Percentiles rank a stretch among this genome's conserved stretches.
phyloP scores from a whole-genome alignment of 2,113 vertebrate species.

The Zosterops lateralis region DNA sequence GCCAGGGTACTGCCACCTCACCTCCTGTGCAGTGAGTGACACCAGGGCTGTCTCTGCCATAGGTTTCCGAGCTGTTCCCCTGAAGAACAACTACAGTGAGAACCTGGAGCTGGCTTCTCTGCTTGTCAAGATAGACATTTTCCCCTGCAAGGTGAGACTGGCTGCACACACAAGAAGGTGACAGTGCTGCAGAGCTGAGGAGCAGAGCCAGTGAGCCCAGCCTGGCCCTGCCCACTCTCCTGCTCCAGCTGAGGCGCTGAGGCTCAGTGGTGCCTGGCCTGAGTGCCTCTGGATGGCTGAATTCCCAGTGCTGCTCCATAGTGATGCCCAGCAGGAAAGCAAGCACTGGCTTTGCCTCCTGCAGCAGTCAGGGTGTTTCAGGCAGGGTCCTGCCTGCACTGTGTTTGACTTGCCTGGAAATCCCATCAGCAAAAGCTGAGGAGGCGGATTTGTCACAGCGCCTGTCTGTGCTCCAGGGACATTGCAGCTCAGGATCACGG shows the following conservation, averaged over 20 bases:
- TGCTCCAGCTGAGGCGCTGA: accelerated
- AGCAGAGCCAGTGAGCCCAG: not conserved
- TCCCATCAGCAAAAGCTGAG: not conserved
- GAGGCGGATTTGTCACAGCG: not conserved
- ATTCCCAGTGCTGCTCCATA: not conserved
- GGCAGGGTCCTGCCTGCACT: not conserved
- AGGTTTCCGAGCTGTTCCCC: slow-evolving; percentile 93
- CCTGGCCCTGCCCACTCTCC: not conserved
- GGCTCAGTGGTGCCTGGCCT: not conserved
- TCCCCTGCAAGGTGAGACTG: slow-evolving; percentile 82
- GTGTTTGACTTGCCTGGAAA: not conserved
- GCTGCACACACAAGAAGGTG: accelerated
- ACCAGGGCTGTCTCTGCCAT: not conserved
- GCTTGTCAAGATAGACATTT: slow-evolving; percentile 87
- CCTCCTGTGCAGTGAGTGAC: not conserved
- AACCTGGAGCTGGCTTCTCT: slow-evolving; percentile 93
- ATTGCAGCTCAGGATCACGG: not conserved
- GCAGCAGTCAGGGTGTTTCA: accelerated
- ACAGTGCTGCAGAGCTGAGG: not conserved
- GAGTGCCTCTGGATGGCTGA: not conserved
- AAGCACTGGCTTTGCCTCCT: not conserved
- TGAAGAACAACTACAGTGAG: slow-evolving; percentile 98
- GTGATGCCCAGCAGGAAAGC: not conserved
- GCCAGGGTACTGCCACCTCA: not conserved
- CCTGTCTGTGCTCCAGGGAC: not conserved